Evolutionary conservation across 2,113 vertebrate species (phyloP), one percentile per base, ranked within the genome.

Genomic region (Vidua chalybeata): DNA sequence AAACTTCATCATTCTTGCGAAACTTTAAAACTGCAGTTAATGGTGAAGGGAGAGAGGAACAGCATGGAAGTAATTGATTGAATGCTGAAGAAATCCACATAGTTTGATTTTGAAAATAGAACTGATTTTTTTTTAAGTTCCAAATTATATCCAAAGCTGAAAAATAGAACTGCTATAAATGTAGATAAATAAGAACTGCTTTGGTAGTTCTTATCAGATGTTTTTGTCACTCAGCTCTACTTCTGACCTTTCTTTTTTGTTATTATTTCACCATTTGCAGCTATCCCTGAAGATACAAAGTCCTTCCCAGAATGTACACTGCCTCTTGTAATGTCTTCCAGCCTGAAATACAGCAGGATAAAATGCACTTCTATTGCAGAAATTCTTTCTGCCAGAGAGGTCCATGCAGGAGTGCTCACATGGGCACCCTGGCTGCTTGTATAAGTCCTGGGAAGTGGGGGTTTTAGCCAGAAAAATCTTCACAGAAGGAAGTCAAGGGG

Each of bases 1-100:
- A 87, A 93, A 87, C 48, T 95, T 91, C 45, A 16, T 87, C 30
- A 82, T 75, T 87, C 77, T 61, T 72, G 52, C 27, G 59, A 84
- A 94, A 89, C 61, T 94, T 95, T 87, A 51, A 28, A 81, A 71
- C 26, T 59, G 30, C 81, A 63, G 23, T 77, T 94, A 94, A 87
- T 33, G 33, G 13, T 62, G 49, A 81, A 74, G 31, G 54, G 78
- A 69, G 64, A 69, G 55, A 78, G 46, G 51, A 93, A 48, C 52
- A 59, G 18, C 33, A 59, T 26, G 27, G 77, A 72, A 89, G 43
- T 33, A 72, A 63, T 30, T 63, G 73, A 59, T n/a, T 33, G 24
- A 74, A 74, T 62, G 28, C 46, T 91, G 55, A 73, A 84, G 61
- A 89, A 94, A 72, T 93, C 35, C 43, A 54, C 13, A 15, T 7